These are phyloP conservation scores for Semnornis frantzii DNA, from an alignment of 2,113 vertebrate genomes.

Conservation along the genomic window DNA sequence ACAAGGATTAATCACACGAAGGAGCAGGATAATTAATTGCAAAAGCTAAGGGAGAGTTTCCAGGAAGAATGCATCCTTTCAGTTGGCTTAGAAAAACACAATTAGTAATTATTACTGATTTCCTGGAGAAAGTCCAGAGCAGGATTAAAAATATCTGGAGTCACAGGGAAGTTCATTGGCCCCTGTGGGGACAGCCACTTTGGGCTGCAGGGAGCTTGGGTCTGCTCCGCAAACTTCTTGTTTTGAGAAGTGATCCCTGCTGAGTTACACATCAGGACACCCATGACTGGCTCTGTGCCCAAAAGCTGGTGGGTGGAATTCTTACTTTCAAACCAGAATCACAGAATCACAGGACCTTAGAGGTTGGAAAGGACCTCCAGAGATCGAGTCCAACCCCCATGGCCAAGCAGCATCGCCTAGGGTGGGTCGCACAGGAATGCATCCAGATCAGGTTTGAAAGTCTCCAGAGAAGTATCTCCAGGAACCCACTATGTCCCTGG, in stretches of 20 bases:
- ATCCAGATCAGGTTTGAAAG: too few relatives aligned
- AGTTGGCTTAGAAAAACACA: constrained; percentile 94
- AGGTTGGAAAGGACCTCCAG: too few relatives aligned
- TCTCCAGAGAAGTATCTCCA: too few relatives aligned
- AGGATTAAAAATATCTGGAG: constrained; percentile 83
- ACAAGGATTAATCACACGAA: constrained; percentile 75
- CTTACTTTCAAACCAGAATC: neutral
- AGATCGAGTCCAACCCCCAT: too few relatives aligned
- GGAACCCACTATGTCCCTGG: too few relatives aligned
- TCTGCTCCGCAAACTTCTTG: constrained; percentile 55
- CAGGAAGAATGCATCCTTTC: constrained; percentile 82
- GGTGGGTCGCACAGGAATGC: too few relatives aligned
- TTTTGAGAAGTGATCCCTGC: constrained; percentile 39
- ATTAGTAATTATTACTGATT: constrained; percentile 95
- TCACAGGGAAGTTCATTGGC: constrained; percentile 85
- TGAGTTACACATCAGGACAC: neutral
- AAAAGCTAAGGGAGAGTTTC: constrained; percentile 84
- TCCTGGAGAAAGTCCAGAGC: constrained; percentile 98
- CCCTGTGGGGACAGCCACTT: constrained; percentile 1
- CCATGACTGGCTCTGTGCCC: neutral
- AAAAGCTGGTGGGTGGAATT: neutral
- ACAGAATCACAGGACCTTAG: too few relatives aligned
- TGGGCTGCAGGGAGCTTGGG: constrained; percentile 38
- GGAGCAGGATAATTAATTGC: constrained; percentile 78
- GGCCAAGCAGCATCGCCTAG: too few relatives aligned